These are phyloP conservation scores for Eriocheir sinensis DNA, from an alignment of 1,140 invertebrate genomes.

Conservation along the genomic window DNA sequence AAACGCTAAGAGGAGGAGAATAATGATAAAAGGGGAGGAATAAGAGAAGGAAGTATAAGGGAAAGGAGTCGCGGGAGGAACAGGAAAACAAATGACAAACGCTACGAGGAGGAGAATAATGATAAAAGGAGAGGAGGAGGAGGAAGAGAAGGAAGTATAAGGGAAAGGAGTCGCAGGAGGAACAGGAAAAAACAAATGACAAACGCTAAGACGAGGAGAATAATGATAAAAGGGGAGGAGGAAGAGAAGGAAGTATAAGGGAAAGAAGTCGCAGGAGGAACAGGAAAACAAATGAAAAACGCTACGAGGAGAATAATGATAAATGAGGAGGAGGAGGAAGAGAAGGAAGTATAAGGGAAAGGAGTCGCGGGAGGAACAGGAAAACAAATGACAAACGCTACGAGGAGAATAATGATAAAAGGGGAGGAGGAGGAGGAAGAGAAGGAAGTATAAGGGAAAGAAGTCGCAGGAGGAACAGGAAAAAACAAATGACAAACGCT, in stretches of 20 bases:
- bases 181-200: neutral
- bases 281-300: neutral
- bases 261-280: neutral
- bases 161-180: neutral
- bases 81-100: neutral
- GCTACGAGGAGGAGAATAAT: neutral
- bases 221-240: neutral
- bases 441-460: too few species aligned
- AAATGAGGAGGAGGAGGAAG: neutral
- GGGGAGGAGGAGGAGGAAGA: too few species aligned
- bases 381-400: neutral
- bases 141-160: neutral
- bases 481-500: too few species aligned
- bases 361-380: neutral
- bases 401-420: too few species aligned
- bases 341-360: slow-evolving; percentile 7
- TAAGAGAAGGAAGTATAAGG: neutral
- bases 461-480: too few species aligned
- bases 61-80: neutral
- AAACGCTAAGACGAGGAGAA: neutral
- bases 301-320: neutral
- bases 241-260: neutral
- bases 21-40: too few species aligned
- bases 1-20: too few species aligned
- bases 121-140: neutral